These are phyloP conservation scores for Palloptera scutellata DNA, from an alignment of 2,888 invertebrate genomes.

Conservation along the genomic window DNA sequence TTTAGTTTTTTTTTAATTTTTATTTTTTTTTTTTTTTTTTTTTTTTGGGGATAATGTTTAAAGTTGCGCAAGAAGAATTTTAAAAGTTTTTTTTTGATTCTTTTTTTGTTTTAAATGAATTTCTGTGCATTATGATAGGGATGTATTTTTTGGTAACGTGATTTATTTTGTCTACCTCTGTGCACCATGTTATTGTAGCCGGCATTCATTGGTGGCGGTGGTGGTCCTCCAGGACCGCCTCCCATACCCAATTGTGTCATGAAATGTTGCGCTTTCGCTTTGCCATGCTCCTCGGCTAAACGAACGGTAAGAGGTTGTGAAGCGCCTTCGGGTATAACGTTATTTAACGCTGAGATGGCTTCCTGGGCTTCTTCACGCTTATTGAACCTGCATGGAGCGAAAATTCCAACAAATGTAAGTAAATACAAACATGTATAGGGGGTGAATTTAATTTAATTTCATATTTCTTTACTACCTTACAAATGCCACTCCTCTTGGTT, in stretches of 20 bases:
- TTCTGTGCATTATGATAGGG: slow-evolving; percentile 62
- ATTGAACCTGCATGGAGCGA: slow-evolving; percentile 78
- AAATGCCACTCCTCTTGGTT: slow-evolving; percentile 91
- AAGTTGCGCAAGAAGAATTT: slow-evolving; percentile 18
- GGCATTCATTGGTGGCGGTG: slow-evolving; percentile 49
- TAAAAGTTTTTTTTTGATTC: slow-evolving; percentile 35
- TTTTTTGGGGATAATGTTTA: slow-evolving; percentile 9
- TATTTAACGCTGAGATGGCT: slow-evolving; percentile 86
- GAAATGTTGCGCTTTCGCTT: slow-evolving; percentile 63
- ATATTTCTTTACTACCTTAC: slow-evolving; percentile 72
- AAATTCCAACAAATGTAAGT: too few species aligned
- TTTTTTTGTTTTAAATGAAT: slow-evolving; percentile 55
- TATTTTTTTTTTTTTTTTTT: slow-evolving; percentile 19
- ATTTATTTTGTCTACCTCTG: slow-evolving; percentile 65
- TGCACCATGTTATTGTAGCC: slow-evolving; percentile 63
- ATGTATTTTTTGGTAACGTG: slow-evolving; percentile 64
- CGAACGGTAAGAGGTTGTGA: slow-evolving; percentile 82
- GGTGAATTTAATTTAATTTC: too few species aligned
- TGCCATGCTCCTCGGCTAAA: slow-evolving; percentile 65
- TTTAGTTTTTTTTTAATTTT: slow-evolving; percentile 25
- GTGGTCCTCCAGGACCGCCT: slow-evolving; percentile 46
- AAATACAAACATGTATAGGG: too few species aligned
- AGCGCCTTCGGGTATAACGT: slow-evolving; percentile 84
- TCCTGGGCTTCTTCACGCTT: slow-evolving; percentile 89
- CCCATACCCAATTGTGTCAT: slow-evolving; percentile 58